Conservation (phyloP, 2,797 vertebrate species). For the Parotocinclus haroldoi region DNA sequence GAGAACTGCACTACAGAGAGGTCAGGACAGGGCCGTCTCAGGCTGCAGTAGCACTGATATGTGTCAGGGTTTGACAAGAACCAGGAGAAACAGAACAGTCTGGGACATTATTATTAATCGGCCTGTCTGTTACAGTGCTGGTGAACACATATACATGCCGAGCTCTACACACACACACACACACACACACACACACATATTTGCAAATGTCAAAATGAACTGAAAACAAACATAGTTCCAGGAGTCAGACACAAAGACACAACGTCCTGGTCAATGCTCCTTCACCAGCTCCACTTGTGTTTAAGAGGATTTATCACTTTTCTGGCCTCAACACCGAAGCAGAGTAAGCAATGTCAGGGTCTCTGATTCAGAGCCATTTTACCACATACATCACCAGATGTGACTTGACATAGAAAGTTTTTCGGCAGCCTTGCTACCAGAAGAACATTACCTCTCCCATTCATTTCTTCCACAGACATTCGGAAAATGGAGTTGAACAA, state of each 20-base stretch:
- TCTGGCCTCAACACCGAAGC: not conserved
- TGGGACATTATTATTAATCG: conserved; percentile 39
- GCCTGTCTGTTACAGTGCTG: conserved; percentile 18
- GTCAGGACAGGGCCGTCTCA: not conserved
- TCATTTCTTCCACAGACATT: no score
- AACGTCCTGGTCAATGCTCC: not conserved
- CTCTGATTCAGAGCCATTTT: conserved; percentile 17
- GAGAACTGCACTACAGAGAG: not conserved
- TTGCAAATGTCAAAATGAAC: not conserved
- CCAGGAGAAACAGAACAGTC: conserved; percentile 32
- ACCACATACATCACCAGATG: not conserved
- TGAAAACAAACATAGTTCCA: conserved; percentile 15
- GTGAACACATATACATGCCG: conserved; percentile 2
- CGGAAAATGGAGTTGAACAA: no score
- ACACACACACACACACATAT: conserved; percentile 11
- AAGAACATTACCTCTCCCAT: no score
- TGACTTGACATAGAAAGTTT: not conserved
- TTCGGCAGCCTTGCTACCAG: no score
- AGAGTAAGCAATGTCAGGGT: not conserved
- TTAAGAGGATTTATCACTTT: not conserved
- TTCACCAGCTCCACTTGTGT: not conserved
- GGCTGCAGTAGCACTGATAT: conserved; percentile 10
- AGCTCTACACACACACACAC: conserved; percentile 6
- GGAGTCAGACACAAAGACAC: conserved; percentile 8
- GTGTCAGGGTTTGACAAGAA: conserved; percentile 23